Conservation (phyloP, 2,113 vertebrate genomes). For the Leptosomus discolor region DNA sequence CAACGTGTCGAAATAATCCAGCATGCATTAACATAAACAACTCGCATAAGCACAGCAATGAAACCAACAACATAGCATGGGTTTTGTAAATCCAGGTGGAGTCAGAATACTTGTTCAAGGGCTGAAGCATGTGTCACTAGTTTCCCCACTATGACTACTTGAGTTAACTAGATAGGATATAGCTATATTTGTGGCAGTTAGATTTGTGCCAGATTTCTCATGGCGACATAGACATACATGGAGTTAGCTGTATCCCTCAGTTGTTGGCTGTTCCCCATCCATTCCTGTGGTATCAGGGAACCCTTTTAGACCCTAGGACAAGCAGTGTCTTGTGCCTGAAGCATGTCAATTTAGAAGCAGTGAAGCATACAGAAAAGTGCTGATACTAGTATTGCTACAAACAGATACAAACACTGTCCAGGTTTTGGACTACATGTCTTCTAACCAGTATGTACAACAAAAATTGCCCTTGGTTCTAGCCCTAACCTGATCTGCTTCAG, state of each 20-base stretch:
- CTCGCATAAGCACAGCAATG: neutral
- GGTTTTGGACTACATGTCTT: neutral
- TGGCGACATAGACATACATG: neutral
- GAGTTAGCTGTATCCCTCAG: neutral
- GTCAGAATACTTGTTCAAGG: neutral
- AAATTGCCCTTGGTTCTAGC: neutral
- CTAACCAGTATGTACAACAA: neutral
- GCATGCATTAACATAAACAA: neutral
- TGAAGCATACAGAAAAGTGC: neutral
- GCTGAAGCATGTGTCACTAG: neutral
- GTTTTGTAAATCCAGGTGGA: neutral
- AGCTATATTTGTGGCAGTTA: neutral
- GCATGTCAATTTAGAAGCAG: neutral
- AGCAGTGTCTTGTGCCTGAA: neutral
- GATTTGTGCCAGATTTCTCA: neutral
- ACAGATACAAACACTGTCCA: neutral
- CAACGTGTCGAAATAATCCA: neutral
- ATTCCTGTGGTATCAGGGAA: neutral
- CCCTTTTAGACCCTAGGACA: neutral
- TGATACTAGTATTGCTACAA: neutral
- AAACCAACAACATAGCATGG: neutral
- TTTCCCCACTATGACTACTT: neutral
- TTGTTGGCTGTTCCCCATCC: neutral
- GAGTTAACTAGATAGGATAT: neutral
- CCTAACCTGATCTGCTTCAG: neutral